phyloP scores from a whole-genome alignment of 1,140 invertebrate genomes.

The Pseudoatta argentina region DNA sequence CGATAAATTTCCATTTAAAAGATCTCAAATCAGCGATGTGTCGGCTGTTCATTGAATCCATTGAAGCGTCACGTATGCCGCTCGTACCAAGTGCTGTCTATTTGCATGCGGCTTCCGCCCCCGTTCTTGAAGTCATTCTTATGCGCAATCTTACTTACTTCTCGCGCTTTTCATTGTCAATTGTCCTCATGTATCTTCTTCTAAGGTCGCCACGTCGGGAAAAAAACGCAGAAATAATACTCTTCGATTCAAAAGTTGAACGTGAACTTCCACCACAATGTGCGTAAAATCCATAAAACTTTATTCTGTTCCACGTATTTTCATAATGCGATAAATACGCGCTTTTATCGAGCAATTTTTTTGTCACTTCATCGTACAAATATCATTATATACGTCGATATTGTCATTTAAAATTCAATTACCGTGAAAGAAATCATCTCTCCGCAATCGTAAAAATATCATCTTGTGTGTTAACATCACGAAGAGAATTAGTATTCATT shows the following conservation, averaged over 20 bases:
- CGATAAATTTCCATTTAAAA: slow-evolving; percentile 51
- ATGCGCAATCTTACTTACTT: slow-evolving; percentile 37
- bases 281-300: background rate
- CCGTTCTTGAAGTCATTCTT: slow-evolving; percentile 11
- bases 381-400: background rate
- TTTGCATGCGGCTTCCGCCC: slow-evolving; percentile 15
- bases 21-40: slow-evolving; percentile 42
- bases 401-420: background rate
- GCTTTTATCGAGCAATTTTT: background rate
- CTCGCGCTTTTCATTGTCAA: slow-evolving; percentile 19
- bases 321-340: background rate
- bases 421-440: slow-evolving; percentile 8
- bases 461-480: background rate
- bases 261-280: background rate
- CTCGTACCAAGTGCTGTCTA: background rate
- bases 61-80: slow-evolving; percentile 4
- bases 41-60: slow-evolving; percentile 31
- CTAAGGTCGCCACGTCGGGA: background rate
- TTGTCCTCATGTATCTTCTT: background rate
- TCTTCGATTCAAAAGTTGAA: too few species aligned
- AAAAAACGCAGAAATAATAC: slow-evolving; percentile 21
- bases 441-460: slow-evolving; percentile 4
- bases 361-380: background rate
- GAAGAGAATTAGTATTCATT: background rate
- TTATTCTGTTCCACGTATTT: slow-evolving; percentile 1